These are phyloP conservation scores for Lagorchestes hirsutus DNA, from an alignment of 2,797 vertebrate species.

Conservation along the genomic window DNA sequence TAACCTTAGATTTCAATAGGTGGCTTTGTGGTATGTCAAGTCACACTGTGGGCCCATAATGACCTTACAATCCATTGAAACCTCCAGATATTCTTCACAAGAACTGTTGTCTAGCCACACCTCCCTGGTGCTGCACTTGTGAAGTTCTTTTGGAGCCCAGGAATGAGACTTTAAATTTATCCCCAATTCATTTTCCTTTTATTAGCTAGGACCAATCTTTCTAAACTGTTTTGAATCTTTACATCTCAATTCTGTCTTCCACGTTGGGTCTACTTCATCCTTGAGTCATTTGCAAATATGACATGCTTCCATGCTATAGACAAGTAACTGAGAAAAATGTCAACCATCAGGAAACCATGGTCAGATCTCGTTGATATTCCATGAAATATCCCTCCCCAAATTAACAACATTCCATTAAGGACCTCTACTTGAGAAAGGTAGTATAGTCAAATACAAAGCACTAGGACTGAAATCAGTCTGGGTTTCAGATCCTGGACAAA, in stretches of 20 bases:
- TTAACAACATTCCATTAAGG: not conserved
- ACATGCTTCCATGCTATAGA: not conserved
- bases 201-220: not conserved
- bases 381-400: not conserved
- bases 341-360: not conserved
- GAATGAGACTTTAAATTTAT: not conserved
- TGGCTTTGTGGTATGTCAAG: not conserved
- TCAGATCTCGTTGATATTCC: not conserved
- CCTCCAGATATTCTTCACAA: not conserved
- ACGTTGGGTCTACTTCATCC: not conserved
- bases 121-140: not conserved
- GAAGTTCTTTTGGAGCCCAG: not conserved
- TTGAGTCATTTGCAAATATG: not conserved
- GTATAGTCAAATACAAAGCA: not conserved
- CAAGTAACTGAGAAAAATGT: not conserved
- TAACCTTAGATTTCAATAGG: slow-evolving; percentile 1
- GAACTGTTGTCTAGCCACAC: not conserved
- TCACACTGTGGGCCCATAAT: not conserved
- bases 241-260: not conserved
- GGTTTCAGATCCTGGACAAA: not conserved
- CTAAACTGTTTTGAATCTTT: not conserved
- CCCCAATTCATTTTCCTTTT: not conserved
- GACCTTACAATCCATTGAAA: not conserved
- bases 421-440: not conserved
- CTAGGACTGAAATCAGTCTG: not conserved